phyloP scores from a whole-genome alignment of 2,888 invertebrate species.

The Macroteleia sp. region DNA sequence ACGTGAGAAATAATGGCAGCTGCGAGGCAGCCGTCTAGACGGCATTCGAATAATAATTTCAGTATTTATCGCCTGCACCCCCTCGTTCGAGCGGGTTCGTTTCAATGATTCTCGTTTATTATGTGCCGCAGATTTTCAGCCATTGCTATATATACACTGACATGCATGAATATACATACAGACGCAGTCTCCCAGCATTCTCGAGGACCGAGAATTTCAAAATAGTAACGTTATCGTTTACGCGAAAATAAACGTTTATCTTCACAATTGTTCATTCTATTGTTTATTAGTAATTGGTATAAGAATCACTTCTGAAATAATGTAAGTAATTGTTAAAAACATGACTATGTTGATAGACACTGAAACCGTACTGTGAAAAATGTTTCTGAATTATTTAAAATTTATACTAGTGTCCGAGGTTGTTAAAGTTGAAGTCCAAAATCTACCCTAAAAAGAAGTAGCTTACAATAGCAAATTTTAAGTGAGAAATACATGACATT shows the following conservation, averaged over 20 bases:
- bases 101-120: constrained; percentile 66
- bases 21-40: constrained; percentile 65
- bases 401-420: too few species aligned
- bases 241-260: constrained; percentile 41
- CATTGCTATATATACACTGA: constrained; percentile 44
- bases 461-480: too few species aligned
- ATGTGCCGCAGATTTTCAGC: constrained; percentile 58
- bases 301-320: too few species aligned
- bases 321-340: too few species aligned
- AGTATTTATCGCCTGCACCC: constrained; percentile 65
- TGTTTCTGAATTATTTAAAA: too few species aligned
- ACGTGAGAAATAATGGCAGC: constrained; percentile 66
- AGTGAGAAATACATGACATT: too few species aligned
- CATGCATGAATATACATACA: constrained; percentile 34
- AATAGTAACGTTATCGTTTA: constrained; percentile 36
- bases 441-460: too few species aligned
- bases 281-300: too few species aligned
- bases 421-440: too few species aligned
- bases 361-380: too few species aligned
- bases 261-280: too few species aligned
- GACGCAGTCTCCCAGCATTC: constrained; percentile 27
- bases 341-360: too few species aligned
- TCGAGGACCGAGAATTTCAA: constrained; percentile 36
- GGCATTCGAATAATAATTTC: constrained; percentile 65
- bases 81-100: constrained; percentile 52